Evolutionary conservation across 2,797 vertebrate species (phyloP), one percentile per base, ranked within the genome.

Genomic region (Notolepis coatsorum): DNA sequence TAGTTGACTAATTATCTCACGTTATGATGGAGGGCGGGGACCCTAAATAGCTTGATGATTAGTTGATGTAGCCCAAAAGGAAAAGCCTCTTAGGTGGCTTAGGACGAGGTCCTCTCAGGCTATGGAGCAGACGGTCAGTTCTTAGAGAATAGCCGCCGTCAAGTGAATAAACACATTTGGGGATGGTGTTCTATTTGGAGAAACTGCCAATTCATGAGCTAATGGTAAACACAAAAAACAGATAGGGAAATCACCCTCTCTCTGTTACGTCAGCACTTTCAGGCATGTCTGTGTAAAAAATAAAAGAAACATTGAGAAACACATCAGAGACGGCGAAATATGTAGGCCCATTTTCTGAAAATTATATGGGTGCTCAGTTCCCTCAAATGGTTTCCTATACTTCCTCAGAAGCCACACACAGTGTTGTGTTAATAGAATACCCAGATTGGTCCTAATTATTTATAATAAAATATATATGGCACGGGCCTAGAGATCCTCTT

Each of bases 51-150:
- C 81, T 88, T 83, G 80, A 84, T 73, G 82, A 86, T 84, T 77
- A 85, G 80, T 83, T 79, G 54, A 84, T 83, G 88, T 81, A 81
- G 66, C 50, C 74, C 43, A 60, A 81, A 86, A 82, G 80, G 31
- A n/a, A 89, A 88, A 91, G 84, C 86, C 73, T 87, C 80, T 91
- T 88, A 79, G n/a, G 71, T 62, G 75, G 79, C 80, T 84, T 84
- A 85, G 79, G 80, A 59, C 56, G 20, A 4, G 38, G 37, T 12
- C 60, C 41, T 54, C 65, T 56, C 53, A 23, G n/a, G 33, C 61
- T 33, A 7, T n/a, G n/a, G n/a, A n/a, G n/a, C 50, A 53, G 20
- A 15, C 7, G 28, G 15, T 43, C 30, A 4, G 6, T n/a, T 27
- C 38, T 33, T 8, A 15, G 68, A 59, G 68, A 49, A 68, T 65